A percentile compares a stretch with the other conserved stretches of the same genome.
phyloP scores from a whole-genome alignment of 92 coral and sea anemone genomes.

The Hydrozoanthus gracilis region DNA sequence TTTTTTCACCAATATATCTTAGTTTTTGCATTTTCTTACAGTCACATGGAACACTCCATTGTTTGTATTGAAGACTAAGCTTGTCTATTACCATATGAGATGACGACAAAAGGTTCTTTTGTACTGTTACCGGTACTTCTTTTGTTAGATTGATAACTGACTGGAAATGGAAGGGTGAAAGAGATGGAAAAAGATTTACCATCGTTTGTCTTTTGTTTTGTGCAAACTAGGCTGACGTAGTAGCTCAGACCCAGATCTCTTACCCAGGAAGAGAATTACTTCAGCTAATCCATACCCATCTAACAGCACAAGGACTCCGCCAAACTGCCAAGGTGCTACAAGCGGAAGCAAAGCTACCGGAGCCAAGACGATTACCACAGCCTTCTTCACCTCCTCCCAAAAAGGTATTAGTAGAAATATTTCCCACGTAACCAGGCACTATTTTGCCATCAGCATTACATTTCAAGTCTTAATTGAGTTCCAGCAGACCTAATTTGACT shows the following conservation, averaged over 20 bases:
- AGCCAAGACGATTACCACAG: conserved; percentile 47
- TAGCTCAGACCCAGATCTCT: conserved; percentile 92
- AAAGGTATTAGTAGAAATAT: conserved; percentile 14
- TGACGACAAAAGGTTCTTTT: no score
- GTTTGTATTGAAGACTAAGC: no score
- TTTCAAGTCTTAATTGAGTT: no score
- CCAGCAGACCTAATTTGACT: no score
- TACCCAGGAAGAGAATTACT: conserved; percentile 89
- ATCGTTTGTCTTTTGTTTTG: neutral
- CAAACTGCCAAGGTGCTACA: conserved; percentile 76
- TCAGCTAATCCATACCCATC: conserved; percentile 80
- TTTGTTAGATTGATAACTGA: no score
- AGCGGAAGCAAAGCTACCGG: conserved; percentile 83
- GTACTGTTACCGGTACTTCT: neutral
- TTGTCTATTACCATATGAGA: no score
- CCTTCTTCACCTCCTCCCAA: conserved; percentile 47
- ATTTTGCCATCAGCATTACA: neutral
- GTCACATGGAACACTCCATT: no score
- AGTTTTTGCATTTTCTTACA: no score
- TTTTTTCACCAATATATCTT: no score
- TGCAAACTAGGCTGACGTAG: conserved; percentile 84
- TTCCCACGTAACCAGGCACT: neutral
- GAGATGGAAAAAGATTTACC: neutral
- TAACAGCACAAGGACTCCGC: conserved; percentile 71
- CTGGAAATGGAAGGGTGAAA: no score